phyloP scores from a whole-genome alignment of 92 coral and sea anemone species.

The Umimayanthus chanpuru region DNA sequence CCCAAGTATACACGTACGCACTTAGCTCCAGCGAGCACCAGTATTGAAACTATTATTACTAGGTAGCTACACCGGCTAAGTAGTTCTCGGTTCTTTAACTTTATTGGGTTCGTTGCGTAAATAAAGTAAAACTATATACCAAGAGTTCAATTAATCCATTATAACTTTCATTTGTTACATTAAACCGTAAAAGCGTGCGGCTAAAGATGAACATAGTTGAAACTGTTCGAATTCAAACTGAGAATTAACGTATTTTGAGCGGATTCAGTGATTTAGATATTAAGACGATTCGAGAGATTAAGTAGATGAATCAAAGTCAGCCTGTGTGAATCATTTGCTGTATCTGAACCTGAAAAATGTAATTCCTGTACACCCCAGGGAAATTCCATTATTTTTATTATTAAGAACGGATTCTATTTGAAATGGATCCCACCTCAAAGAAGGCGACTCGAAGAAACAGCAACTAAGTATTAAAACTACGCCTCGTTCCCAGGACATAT shows the following conservation, averaged over 20 bases:
- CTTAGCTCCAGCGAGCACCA: no score
- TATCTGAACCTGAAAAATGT: not conserved
- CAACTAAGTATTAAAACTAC: no score
- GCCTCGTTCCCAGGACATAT: not conserved
- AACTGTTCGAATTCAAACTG: not conserved
- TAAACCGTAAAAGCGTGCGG: not conserved
- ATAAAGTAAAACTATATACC: no score
- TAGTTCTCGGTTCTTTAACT: not conserved
- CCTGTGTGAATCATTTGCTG: not conserved
- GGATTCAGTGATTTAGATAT: not conserved
- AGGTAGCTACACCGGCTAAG: no score
- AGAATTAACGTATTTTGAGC: not conserved
- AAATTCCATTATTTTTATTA: no score
- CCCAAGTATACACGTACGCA: no score
- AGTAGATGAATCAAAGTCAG: not conserved
- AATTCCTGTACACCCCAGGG: not conserved
- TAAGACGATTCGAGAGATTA: not conserved
- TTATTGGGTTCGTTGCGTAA: no score
- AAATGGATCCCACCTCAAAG: not conserved
- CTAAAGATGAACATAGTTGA: not conserved
- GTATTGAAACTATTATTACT: no score
- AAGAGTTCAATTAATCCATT: not conserved
- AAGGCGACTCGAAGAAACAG: not conserved
- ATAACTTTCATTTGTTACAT: not conserved
- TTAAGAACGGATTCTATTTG: not conserved